A percentile compares a stretch with the other conserved stretches of the same genome.
These are phyloP conservation scores for Taxidea taxus DNA, from an alignment of 2,113 vertebrate species.

Conservation along the genomic window DNA sequence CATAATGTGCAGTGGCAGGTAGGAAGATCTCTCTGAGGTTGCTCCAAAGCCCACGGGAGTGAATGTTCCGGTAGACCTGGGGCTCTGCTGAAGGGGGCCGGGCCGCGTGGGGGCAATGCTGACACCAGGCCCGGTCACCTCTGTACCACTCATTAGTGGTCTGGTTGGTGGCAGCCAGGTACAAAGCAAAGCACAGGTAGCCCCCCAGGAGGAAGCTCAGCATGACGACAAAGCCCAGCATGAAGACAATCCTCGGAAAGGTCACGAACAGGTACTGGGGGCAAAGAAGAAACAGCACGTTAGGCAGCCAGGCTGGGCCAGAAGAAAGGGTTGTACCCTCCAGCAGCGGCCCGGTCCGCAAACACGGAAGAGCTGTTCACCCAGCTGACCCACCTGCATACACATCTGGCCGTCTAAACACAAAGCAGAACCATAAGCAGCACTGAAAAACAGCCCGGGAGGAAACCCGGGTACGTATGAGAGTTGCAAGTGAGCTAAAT, in stretches of 20 bases:
- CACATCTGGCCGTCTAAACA: background rate
- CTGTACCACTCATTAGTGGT: constrained; percentile 95
- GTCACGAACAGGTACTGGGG: constrained; percentile 94
- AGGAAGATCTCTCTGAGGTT: constrained; percentile 92
- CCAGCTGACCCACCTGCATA: background rate
- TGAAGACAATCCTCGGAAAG: constrained; percentile 94
- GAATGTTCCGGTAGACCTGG: constrained; percentile 77
- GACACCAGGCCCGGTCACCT: constrained; percentile 74
- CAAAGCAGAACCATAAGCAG: background rate
- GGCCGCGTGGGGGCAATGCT: background rate
- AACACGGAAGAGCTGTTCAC: background rate
- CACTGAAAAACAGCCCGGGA: background rate
- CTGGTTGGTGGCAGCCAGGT: constrained; percentile 91
- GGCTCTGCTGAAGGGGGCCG: background rate
- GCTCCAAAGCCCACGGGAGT: constrained; percentile 86
- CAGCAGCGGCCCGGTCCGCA: background rate
- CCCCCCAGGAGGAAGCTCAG: constrained; percentile 89
- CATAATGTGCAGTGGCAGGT: constrained; percentile 63
- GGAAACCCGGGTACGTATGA: background rate
- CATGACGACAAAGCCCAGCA: constrained; percentile 92
- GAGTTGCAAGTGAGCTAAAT: background rate
- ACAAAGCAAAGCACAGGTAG: constrained; percentile 89
- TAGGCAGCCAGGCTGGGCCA: background rate
- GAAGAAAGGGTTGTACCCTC: background rate
- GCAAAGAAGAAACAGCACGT: background rate